Conservation (phyloP, 2,797 vertebrate genomes). For the Remorina albescens region DNA sequence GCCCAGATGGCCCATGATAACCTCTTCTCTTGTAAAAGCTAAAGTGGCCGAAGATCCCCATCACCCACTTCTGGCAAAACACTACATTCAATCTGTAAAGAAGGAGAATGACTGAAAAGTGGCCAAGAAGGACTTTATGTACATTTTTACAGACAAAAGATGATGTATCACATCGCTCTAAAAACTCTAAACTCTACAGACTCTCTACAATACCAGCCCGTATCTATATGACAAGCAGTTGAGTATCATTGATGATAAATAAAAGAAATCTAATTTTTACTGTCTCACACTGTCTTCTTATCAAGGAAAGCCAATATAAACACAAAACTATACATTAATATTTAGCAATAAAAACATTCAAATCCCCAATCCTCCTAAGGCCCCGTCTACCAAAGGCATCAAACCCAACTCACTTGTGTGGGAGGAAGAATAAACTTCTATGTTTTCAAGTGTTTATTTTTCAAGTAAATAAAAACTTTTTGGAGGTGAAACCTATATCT, state of each 20-base stretch:
- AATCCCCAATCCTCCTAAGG: no score
- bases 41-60: no score
- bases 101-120: no score
- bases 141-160: not conserved
- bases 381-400: constrained; percentile 14
- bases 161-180: not conserved
- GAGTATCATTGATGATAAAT: not conserved
- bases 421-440: not conserved
- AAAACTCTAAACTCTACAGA: not conserved
- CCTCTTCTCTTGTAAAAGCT: no score
- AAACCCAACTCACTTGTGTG: not conserved
- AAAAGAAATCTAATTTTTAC: not conserved
- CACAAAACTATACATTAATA: constrained; percentile 22
- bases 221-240: not conserved
- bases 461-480: not conserved
- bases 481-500: no score
- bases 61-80: no score
- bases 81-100: no score
- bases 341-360: constrained; percentile 2
- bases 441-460: not conserved
- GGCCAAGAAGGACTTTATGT: no score
- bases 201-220: not conserved
- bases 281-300: constrained; percentile 12
- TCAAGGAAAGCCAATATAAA: constrained; percentile 67
- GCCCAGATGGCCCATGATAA: no score